Evolutionary conservation across 2,888 invertebrate species (phyloP).

Genomic region (Drosophila meridionalis): DNA sequence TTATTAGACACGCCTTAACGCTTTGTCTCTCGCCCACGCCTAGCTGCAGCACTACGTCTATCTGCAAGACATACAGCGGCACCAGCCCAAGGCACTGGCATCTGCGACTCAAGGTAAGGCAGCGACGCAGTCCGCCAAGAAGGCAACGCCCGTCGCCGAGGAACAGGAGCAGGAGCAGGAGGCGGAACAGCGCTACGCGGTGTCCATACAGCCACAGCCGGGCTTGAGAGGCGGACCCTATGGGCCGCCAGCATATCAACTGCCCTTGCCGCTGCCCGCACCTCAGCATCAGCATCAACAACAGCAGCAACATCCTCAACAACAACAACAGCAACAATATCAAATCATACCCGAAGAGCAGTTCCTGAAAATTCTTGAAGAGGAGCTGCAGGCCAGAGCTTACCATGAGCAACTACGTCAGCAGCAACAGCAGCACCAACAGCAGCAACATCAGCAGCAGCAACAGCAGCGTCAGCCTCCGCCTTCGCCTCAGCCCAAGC

Average conservation of each 20-base stretch:
- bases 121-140: constrained; percentile 45
- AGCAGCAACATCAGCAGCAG: constrained; percentile 45
- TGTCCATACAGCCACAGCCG: constrained; percentile 76
- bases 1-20: constrained; percentile 42
- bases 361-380: constrained; percentile 82
- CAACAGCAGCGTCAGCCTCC: constrained; percentile 58
- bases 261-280: constrained; percentile 63
- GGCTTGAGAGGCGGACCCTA: constrained; percentile 54
- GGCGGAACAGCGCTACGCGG: constrained; percentile 80
- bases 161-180: constrained; percentile 70
- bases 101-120: constrained; percentile 69
- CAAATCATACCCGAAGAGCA: constrained; percentile 84
- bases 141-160: constrained; percentile 65
- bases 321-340: constrained; percentile 66
- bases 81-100: constrained; percentile 74
- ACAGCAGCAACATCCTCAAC: constrained; percentile 51
- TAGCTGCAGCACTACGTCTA: constrained; percentile 84
- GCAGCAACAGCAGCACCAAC: constrained; percentile 67
- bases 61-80: constrained; percentile 82
- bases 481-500: constrained; percentile 41
- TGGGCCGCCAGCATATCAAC: constrained; percentile 56
- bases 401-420: constrained; percentile 78
- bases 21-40: constrained; percentile 40
- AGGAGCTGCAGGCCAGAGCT: constrained; percentile 82
- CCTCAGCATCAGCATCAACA: constrained; percentile 66